Evolutionary conservation across 2,797 vertebrate genomes (phyloP).

Genomic region (Crenichthys baileyi): DNA sequence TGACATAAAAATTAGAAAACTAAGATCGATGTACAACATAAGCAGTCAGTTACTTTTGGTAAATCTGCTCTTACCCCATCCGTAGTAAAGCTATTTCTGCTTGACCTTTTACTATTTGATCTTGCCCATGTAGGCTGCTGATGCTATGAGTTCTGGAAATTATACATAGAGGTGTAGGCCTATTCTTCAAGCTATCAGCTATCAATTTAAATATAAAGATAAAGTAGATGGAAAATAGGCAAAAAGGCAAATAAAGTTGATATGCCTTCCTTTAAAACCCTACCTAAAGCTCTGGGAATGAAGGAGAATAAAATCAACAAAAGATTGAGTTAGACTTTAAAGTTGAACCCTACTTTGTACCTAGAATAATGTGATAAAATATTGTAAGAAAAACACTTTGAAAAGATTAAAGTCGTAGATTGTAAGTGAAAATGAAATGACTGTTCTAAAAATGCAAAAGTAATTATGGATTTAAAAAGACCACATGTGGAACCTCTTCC

Average conservation of each 20-base stretch:
- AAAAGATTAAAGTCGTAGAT: conserved; percentile 1
- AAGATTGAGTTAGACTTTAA: conserved; percentile 7
- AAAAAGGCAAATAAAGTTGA: no score
- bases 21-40: background rate
- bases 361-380: conserved; percentile 9
- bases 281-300: background rate
- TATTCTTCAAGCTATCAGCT: background rate
- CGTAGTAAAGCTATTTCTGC: background rate
- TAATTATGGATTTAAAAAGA: conserved; percentile 12
- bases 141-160: background rate
- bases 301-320: conserved; percentile 4
- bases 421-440: background rate
- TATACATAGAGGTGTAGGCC: background rate
- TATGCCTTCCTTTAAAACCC: no score
- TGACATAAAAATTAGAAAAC: background rate
- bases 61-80: background rate
- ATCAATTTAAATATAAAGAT: no score
- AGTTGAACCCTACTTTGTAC: conserved; percentile 5
- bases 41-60: background rate
- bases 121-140: background rate
- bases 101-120: background rate
- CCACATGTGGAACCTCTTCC: conserved; percentile 3
- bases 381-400: background rate
- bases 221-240: no score
- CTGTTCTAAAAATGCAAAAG: conserved; percentile 3